Evolutionary conservation across 2,888 invertebrate genomes (phyloP).

Genomic region (Neoascia interrupta): DNA sequence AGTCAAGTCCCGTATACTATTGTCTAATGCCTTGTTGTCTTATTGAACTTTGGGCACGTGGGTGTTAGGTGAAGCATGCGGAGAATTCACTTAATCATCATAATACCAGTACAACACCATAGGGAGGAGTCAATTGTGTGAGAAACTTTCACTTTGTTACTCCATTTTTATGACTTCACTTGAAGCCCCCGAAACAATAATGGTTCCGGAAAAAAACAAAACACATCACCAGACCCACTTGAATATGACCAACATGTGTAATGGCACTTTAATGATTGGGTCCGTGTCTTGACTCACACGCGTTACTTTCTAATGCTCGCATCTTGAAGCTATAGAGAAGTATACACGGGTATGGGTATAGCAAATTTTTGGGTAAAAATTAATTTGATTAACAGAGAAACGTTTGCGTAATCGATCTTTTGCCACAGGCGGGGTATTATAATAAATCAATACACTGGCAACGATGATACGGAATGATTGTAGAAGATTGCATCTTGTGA

Average conservation of each 20-base stretch:
- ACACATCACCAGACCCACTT: constrained; percentile 20
- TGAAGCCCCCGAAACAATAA: constrained; percentile 9
- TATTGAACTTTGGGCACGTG: background rate
- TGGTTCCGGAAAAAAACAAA: constrained; percentile 11
- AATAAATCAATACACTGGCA: constrained; percentile 15
- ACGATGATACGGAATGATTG: constrained; percentile 5
- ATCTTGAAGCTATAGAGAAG: background rate
- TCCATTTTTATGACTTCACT: constrained; percentile 14
- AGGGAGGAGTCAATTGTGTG: constrained; percentile 35
- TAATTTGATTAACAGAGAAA: constrained; percentile 28
- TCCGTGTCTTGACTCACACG: background rate
- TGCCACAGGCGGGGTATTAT: background rate
- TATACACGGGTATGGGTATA: background rate
- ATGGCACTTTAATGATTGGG: constrained; percentile 5
- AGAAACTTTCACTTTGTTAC: constrained; percentile 45
- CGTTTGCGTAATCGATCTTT: background rate
- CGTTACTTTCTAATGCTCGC: constrained; percentile 24
- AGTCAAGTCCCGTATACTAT: constrained; percentile 2
- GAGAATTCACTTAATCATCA: constrained; percentile 4
- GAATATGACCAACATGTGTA: constrained; percentile 21
- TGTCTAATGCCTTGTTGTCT: background rate
- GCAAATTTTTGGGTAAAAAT: constrained; percentile 14
- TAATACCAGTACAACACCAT: background rate
- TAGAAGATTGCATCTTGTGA: constrained; percentile 2
- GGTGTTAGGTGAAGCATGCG: background rate